These are phyloP conservation scores for Megaceryle maxima DNA, from an alignment of 2,113 vertebrate species.

Conservation along the genomic window DNA sequence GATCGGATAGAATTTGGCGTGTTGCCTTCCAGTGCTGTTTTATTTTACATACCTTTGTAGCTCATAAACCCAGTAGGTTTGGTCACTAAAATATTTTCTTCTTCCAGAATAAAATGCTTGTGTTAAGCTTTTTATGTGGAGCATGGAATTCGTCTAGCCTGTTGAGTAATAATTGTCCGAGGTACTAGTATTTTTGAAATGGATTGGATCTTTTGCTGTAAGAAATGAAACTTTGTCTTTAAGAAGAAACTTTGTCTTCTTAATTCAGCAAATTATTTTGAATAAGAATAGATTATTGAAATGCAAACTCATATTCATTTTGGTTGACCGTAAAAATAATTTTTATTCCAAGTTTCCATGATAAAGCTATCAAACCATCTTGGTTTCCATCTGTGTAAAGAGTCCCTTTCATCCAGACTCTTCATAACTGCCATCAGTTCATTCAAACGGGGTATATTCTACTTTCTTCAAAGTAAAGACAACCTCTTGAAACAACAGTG, in stretches of 20 bases:
- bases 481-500: not conserved
- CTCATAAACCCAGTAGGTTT: conserved; percentile 24
- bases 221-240: not conserved
- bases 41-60: conserved; percentile 43
- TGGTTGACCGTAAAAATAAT: not conserved
- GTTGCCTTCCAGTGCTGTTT: not conserved
- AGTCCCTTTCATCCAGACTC: not conserved
- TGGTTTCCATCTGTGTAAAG: not conserved
- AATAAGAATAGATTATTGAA: not conserved
- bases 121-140: not conserved
- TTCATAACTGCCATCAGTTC: not conserved
- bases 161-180: not conserved
- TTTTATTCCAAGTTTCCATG: no score
- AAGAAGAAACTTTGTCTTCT: not conserved
- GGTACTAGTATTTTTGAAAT: not conserved
- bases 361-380: not conserved
- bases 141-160: not conserved
- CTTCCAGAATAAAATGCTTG: not conserved
- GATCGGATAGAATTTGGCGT: not conserved
- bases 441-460: not conserved
- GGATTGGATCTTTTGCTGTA: not conserved
- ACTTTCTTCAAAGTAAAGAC: not conserved
- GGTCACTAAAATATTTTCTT: conserved; percentile 36
- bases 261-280: not conserved
- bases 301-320: not conserved